Percentiles rank a stretch among this genome's conserved stretches.
Conservation (phyloP, 2,797 vertebrate genomes). For the Pseudotriccus pelzelni region DNA sequence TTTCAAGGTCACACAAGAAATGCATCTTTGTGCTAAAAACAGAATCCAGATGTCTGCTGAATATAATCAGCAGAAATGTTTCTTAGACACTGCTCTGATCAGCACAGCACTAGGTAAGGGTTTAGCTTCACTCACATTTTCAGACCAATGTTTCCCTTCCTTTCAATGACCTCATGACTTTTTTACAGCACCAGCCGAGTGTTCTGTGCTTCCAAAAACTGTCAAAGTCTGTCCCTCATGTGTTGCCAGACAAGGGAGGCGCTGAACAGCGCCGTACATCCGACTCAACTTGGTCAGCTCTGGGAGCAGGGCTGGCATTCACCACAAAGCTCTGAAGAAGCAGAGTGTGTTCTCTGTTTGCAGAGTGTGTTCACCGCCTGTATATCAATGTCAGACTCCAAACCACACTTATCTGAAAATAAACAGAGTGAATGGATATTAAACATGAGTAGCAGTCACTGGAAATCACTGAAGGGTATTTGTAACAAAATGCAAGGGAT, state of each 20-base stretch:
- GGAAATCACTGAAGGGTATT: background rate
- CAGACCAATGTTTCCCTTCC: background rate
- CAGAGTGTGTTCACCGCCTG: background rate
- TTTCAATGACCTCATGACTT: background rate
- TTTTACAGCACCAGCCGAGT: background rate
- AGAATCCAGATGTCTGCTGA: slow-evolving; percentile 27
- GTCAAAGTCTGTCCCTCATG: rapidly evolving
- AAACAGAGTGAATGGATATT: background rate
- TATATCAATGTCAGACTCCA: background rate
- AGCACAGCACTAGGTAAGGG: background rate
- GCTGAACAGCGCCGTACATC: background rate
- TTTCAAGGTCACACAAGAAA: slow-evolving; percentile 29
- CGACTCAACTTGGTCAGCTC: background rate
- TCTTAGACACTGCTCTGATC: background rate
- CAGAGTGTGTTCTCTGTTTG: background rate
- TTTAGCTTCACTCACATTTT: background rate
- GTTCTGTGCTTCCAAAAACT: background rate
- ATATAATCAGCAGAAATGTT: background rate
- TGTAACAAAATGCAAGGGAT: background rate
- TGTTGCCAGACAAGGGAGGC: background rate
- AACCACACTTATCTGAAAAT: background rate
- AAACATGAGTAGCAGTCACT: background rate
- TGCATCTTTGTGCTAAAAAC: background rate
- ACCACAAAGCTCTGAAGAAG: background rate
- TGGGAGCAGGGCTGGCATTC: background rate